phyloP scores from a whole-genome alignment of 2,888 invertebrate species.

The Drosophila paramelanica region DNA sequence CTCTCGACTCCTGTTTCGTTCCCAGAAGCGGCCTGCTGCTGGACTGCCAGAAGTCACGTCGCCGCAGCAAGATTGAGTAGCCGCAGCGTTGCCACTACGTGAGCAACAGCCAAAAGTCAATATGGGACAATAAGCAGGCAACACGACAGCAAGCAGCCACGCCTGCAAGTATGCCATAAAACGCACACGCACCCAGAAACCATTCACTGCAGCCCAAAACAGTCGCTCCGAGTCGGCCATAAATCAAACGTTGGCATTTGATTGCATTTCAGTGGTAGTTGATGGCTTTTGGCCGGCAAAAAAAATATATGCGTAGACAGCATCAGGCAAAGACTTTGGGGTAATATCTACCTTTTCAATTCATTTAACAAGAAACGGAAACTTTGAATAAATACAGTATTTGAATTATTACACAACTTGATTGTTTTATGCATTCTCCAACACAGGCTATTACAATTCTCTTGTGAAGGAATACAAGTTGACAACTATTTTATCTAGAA shows the following conservation, averaged over 20 bases:
- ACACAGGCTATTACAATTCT: no score
- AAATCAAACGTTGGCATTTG: conserved; percentile 64
- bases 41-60: conserved; percentile 60
- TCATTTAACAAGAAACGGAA: neutral
- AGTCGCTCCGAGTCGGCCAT: conserved; percentile 37
- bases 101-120: conserved; percentile 61
- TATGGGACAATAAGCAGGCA: conserved; percentile 56
- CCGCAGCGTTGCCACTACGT: conserved; percentile 52
- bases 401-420: no score
- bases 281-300: conserved; percentile 16
- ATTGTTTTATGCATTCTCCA: no score
- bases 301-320: conserved; percentile 8
- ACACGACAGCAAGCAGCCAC: conserved; percentile 3
- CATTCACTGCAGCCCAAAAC: conserved; percentile 48
- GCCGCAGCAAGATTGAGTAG: conserved; percentile 48
- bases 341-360: neutral
- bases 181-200: conserved; percentile 45
- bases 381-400: no score
- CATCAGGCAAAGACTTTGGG: neutral
- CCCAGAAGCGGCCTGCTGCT: conserved; percentile 2
- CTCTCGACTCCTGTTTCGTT: neutral
- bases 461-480: no score
- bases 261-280: conserved; percentile 61
- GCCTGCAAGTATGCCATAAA: conserved; percentile 49
- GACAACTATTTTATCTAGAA: no score